These are phyloP conservation scores for Drosophila watanabei DNA, from an alignment of 1,140 invertebrate genomes.

Conservation along the genomic window DNA sequence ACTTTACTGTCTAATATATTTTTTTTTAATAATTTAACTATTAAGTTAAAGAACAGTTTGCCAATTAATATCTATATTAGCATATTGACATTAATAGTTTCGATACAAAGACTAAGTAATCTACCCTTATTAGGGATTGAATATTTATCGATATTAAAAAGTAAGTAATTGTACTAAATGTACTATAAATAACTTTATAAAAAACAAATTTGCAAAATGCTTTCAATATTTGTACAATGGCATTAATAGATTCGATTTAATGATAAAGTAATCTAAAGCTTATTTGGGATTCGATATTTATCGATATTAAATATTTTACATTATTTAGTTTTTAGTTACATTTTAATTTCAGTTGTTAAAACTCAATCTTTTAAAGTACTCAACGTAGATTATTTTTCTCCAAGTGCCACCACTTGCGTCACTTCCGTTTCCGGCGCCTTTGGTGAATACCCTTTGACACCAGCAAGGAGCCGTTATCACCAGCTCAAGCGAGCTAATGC, in stretches of 20 bases:
- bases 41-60: not conserved
- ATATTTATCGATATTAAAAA: not conserved
- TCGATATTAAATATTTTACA: not conserved
- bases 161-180: not conserved
- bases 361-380: not conserved
- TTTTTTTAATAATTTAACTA: not conserved
- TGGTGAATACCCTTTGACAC: not conserved
- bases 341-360: not conserved
- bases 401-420: not conserved
- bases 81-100: not conserved
- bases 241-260: not conserved
- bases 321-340: not conserved
- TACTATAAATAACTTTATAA: not conserved
- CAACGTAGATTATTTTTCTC: accelerated
- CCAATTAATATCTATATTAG: not conserved
- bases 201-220: not conserved
- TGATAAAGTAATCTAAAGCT: not conserved
- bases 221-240: not conserved
- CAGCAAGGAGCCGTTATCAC: not conserved
- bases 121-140: not conserved
- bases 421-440: not conserved
- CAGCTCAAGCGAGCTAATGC: not conserved
- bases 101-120: not conserved
- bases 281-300: not conserved
- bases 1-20: not conserved